Percentiles rank a stretch among this genome's conserved stretches.
These are phyloP conservation scores for Penaeus vannamei DNA, from an alignment of 1,140 invertebrate genomes.

Conservation along the genomic window DNA sequence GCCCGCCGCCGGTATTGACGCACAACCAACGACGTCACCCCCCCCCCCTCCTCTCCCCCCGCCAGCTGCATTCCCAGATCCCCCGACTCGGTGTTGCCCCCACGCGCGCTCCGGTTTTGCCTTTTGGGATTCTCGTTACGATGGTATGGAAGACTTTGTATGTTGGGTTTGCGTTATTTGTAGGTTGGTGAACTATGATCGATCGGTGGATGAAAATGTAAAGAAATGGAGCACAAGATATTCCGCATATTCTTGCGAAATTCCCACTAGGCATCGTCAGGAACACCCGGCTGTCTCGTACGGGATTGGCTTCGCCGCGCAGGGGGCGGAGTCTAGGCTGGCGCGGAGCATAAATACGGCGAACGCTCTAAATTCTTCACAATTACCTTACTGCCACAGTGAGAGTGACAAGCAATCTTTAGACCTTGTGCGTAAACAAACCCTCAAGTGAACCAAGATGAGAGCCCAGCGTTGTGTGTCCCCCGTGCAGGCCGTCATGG, in stretches of 20 bases:
- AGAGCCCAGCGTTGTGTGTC: slow-evolving; percentile 56
- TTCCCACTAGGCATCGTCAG: no score
- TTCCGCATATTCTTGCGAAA: no score
- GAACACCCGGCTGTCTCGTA: no score
- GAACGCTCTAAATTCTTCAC: no score
- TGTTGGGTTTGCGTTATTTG: not conserved
- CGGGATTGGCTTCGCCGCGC: no score
- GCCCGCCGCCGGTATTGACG: slow-evolving; percentile 56
- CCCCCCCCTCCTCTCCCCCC: not conserved
- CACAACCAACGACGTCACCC: slow-evolving; percentile 26
- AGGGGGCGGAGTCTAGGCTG: no score
- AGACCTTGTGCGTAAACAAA: not conserved
- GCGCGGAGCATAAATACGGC: no score
- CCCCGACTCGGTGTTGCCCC: not conserved
- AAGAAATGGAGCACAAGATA: no score
- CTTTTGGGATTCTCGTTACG: not conserved
- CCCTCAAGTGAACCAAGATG: slow-evolving; percentile 50
- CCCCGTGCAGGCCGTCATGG: slow-evolving; percentile 56
- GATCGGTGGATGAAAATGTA: no score
- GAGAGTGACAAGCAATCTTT: no score
- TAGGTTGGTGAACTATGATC: no score
- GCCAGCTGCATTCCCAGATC: slow-evolving; percentile 49
- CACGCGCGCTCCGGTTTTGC: not conserved
- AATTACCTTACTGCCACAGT: no score
- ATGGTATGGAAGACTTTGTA: not conserved